phyloP scores from a whole-genome alignment of 2,113 vertebrate genomes.

The Cochlearius cochlearius region DNA sequence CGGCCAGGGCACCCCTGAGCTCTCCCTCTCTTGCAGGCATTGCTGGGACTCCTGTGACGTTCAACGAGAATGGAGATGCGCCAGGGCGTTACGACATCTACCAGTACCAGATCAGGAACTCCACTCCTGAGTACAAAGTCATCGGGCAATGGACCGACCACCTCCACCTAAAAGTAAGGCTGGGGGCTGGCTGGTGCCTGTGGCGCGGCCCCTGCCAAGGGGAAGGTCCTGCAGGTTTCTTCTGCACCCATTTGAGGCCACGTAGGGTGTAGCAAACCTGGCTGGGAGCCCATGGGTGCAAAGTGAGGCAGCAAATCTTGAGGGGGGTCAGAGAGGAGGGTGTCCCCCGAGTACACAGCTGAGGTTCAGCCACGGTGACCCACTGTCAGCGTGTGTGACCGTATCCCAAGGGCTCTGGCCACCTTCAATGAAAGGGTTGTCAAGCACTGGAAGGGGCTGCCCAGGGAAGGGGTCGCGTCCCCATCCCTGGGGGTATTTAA shows the following conservation, averaged over 20 bases:
- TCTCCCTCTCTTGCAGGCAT: conserved; percentile 77
- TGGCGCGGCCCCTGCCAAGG: fast-evolving
- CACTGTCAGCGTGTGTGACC: fast-evolving
- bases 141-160: conserved; percentile 92
- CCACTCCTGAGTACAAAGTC: conserved; percentile 87
- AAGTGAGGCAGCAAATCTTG: not conserved
- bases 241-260: not conserved
- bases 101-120: conserved; percentile 91
- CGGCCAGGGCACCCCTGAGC: not conserved
- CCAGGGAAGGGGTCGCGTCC: no score
- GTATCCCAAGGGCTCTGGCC: fast-evolving
- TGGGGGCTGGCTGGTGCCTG: not conserved
- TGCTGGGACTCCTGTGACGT: conserved; percentile 89
- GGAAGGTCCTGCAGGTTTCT: not conserved
- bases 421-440: no score
- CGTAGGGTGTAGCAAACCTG: fast-evolving
- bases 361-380: not conserved
- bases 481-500: no score
- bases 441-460: no score
- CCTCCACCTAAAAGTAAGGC: conserved; percentile 86
- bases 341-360: not conserved
- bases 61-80: conserved; percentile 92
- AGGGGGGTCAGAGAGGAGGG: not conserved
- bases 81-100: conserved; percentile 95
- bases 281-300: not conserved